Percentiles rank a stretch among this genome's conserved stretches.
These are phyloP conservation scores for Luscinia luscinia DNA, from an alignment of 2,797 vertebrate genomes.

Conservation along the genomic window DNA sequence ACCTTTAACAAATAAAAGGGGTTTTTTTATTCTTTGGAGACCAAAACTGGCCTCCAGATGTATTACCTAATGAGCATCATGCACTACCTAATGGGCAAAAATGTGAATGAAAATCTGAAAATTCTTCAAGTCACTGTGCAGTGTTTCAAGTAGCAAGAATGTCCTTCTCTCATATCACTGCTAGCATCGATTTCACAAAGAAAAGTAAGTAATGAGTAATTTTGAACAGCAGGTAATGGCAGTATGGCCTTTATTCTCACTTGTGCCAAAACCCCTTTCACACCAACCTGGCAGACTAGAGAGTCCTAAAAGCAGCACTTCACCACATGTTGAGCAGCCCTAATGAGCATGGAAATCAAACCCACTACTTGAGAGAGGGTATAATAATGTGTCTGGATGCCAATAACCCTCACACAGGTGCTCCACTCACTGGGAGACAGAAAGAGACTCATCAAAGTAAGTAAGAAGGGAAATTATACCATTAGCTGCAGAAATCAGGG, in stretches of 20 bases:
- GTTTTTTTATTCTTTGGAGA: not conserved
- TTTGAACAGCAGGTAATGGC: constrained; percentile 17
- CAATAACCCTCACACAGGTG: not conserved
- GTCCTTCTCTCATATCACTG: not conserved
- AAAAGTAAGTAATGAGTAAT: constrained; percentile 1
- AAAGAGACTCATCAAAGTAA: constrained; percentile 11
- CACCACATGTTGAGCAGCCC: not conserved
- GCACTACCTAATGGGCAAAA: not conserved
- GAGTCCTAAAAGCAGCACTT: constrained; percentile 35
- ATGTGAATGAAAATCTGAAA: not conserved
- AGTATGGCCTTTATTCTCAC: not conserved
- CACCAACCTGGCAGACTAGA: not conserved
- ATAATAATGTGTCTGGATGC: not conserved
- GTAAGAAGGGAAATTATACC: not conserved
- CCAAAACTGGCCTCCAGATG: not conserved
- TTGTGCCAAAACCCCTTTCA: not conserved
- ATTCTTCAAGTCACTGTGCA: not conserved
- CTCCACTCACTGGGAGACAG: not conserved
- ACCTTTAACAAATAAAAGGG: not conserved
- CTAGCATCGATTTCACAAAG: constrained; percentile 28
- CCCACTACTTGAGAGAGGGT: not conserved
- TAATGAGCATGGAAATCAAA: constrained; percentile 54
- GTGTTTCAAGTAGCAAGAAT: not conserved
- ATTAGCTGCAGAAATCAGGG: constrained; percentile 5
- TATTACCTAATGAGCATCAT: not conserved